These are phyloP conservation scores for Zelleria hepariella DNA, from an alignment of 2,888 invertebrate species.

Conservation along the genomic window DNA sequence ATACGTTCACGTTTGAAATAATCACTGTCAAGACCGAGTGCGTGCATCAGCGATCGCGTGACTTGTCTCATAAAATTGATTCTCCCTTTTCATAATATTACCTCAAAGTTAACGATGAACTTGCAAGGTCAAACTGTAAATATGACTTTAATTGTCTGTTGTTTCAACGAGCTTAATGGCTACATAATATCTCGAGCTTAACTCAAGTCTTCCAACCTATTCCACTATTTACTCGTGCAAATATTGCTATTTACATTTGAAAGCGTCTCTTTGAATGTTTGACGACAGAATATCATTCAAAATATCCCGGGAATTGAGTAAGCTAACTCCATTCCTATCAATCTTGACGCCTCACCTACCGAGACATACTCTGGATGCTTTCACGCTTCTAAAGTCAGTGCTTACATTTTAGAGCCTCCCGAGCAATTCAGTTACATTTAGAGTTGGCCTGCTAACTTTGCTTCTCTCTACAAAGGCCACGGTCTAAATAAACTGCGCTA, in stretches of 20 bases:
- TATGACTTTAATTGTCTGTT: not conserved
- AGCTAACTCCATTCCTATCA: not conserved
- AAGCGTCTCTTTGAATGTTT: not conserved
- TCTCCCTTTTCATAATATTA: not conserved
- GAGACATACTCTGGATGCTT: not conserved
- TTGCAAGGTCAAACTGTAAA: not conserved
- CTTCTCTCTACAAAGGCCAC: not conserved
- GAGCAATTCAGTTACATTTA: conserved; percentile 27
- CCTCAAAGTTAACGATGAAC: not conserved
- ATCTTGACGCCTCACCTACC: not conserved
- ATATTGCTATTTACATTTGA: not conserved
- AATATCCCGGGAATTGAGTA: not conserved
- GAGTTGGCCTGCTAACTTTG: not conserved
- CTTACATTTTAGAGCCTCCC: conserved; percentile 17
- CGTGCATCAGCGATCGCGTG: not conserved
- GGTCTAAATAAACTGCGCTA: not conserved
- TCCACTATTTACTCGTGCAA: not conserved
- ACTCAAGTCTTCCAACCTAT: not conserved
- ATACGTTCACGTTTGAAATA: not conserved
- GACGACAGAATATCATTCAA: not conserved
- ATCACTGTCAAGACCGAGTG: not conserved
- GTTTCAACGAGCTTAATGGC: not conserved
- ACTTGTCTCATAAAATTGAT: not conserved
- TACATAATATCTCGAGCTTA: not conserved
- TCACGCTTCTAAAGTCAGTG: conserved; percentile 7